Evolutionary conservation across 2,113 vertebrate genomes (phyloP), one percentile per base, ranked within the genome.

Genomic region (Aviceda subcristata): DNA sequence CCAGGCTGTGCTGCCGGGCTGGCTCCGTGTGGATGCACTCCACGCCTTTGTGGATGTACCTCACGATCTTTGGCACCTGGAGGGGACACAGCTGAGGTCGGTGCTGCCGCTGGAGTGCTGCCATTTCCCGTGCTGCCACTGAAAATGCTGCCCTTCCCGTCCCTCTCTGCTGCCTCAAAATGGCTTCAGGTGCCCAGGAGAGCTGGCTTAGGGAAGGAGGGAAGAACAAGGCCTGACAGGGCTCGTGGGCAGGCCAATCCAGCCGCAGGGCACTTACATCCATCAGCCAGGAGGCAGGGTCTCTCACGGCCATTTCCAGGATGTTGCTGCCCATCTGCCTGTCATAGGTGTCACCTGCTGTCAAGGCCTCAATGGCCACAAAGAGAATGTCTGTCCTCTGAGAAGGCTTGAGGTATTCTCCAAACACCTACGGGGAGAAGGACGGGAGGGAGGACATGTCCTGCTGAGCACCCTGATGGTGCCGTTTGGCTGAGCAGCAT

Each of bases 1-100:
- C 29, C 50, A 63, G 3, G 12, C 66, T 74, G 7, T 1, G 6
- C 26, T 0, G 5, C 26, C 11, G 12, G 15, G 21, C 43, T 48
- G 79, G 3, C 26, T 15, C 30, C 2, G 1, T 23, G 43, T 2
- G 2, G 50, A 69, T 12, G 45, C 0, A 9, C 0, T 15, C 38
- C 68, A 92, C 9, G 8, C 19, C 64, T 18, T 34, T 15, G 16
- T 85, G 17, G 24, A 88, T 85, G 74, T 10, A n/a, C 2, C 4
- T 80, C 56, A 39, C 7, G 50, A 38, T 9, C 68, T 27, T 69
- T 59, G 74, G 27, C 63, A 89, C 63, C 80, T 92, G 62, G 13
- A 64, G 68, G 60, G 38, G 34, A 69, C 5, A 57, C 13, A 43
- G 67, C 38, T 56, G 29, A 69, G 43, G 19, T 38, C 21, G 16